Conservation (phyloP, 2,888 invertebrate species). For the Clanis bilineata region DNA sequence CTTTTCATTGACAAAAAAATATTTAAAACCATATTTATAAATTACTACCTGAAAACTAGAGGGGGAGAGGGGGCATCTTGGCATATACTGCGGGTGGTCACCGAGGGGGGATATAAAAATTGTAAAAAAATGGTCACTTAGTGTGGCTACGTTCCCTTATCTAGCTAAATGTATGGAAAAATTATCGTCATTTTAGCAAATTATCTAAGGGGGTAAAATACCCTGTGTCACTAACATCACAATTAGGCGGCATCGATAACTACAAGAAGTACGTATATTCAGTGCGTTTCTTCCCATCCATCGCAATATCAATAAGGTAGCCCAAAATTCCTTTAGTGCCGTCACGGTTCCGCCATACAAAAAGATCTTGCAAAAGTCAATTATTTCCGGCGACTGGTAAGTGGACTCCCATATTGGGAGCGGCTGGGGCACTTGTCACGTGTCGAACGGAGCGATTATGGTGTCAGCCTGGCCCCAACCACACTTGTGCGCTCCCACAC, state of each 20-base stretch:
- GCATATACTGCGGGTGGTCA: too few species aligned
- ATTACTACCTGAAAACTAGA: too few species aligned
- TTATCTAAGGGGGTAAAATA: too few species aligned
- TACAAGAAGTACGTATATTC: neutral
- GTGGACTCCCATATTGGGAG: slow-evolving; percentile 9
- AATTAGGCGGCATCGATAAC: neutral
- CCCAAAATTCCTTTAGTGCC: neutral
- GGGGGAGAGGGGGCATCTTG: too few species aligned
- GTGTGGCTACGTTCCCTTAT: too few species aligned
- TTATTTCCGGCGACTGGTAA: slow-evolving; percentile 11
- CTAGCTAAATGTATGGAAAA: too few species aligned
- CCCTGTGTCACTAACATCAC: too few species aligned
- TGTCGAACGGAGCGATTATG: slow-evolving; percentile 22
- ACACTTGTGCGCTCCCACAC: slow-evolving; percentile 59
- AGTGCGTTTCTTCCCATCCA: neutral
- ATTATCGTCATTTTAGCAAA: too few species aligned
- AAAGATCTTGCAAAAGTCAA: slow-evolving; percentile 6
- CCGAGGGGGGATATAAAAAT: too few species aligned
- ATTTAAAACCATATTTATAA: too few species aligned
- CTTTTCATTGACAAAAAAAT: too few species aligned
- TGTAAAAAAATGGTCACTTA: too few species aligned
- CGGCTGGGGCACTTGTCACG: slow-evolving; percentile 17
- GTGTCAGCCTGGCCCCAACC: slow-evolving; percentile 49
- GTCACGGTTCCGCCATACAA: neutral
- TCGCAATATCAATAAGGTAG: neutral